Percentiles rank a stretch among this genome's conserved stretches.
phyloP scores from a whole-genome alignment of 2,113 vertebrate genomes.

The Leptobrachium leishanense region DNA sequence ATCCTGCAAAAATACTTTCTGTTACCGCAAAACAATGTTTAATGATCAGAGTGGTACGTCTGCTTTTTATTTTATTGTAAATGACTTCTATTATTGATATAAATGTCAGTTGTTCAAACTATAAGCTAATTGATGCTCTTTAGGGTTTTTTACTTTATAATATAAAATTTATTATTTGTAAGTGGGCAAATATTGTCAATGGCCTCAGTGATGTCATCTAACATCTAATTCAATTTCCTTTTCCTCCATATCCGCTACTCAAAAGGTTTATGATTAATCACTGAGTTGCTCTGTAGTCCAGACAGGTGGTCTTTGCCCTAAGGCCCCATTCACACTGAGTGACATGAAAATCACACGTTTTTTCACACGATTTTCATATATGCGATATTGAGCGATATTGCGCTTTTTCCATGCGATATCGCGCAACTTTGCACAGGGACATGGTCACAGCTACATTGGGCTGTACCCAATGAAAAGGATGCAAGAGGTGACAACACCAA shows the following conservation, averaged over 20 bases:
- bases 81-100: slow-evolving; percentile 35
- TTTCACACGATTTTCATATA: too few species aligned
- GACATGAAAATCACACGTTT: too few species aligned
- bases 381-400: too few species aligned
- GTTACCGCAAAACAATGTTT: slow-evolving; percentile 6
- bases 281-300: slow-evolving; percentile 13
- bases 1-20: slow-evolving; percentile 21
- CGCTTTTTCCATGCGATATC: too few species aligned
- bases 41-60: slow-evolving; percentile 19
- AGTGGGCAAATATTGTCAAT: slow-evolving; percentile 12
- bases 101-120: slow-evolving; percentile 12
- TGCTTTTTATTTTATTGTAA: slow-evolving; percentile 37
- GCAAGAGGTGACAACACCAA: too few species aligned
- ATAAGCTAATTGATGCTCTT: slow-evolving; percentile 11
- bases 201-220: neutral
- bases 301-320: slow-evolving; percentile 9
- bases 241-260: slow-evolving; percentile 15
- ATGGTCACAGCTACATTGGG: too few species aligned
- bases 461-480: too few species aligned
- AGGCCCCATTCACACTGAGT: too few species aligned
- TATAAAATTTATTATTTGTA: slow-evolving; percentile 1
- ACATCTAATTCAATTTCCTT: neutral
- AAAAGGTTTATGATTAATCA: slow-evolving; percentile 18
- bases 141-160: slow-evolving; percentile 1
- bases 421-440: too few species aligned